phyloP scores from a whole-genome alignment of 2,888 invertebrate species.

The Cephus sareptanus region DNA sequence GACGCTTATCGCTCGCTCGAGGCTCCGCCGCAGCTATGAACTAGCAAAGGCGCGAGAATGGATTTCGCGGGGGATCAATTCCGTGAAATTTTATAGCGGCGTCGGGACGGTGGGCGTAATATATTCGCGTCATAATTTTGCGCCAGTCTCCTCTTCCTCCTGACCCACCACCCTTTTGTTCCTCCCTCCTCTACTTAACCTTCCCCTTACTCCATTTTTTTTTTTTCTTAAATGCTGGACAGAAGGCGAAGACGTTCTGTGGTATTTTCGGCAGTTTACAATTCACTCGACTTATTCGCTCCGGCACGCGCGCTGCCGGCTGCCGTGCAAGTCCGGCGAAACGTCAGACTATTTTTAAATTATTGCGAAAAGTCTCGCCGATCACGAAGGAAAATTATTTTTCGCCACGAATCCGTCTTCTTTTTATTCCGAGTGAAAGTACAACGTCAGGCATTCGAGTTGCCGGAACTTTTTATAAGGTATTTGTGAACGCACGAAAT shows the following conservation, averaged over 20 bases:
- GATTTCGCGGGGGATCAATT: background rate
- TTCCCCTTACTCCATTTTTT: slow-evolving; percentile 1
- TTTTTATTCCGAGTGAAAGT: background rate
- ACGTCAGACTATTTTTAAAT: background rate
- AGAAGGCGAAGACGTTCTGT: background rate
- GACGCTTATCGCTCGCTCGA: background rate
- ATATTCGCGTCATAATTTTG: background rate
- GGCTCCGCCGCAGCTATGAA: background rate
- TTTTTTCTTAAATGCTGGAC: background rate
- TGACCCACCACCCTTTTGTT: slow-evolving; percentile 3
- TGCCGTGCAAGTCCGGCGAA: background rate
- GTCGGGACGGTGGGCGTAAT: background rate
- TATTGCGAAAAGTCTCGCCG: background rate
- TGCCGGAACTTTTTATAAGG: too few relatives aligned
- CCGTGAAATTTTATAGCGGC: background rate
- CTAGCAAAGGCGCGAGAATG: background rate
- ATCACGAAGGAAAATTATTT: background rate
- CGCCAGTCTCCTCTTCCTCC: slow-evolving; percentile 4
- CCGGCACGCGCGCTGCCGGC: too few relatives aligned
- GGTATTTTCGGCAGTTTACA: background rate
- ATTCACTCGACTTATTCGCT: background rate
- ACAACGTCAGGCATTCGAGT: too few relatives aligned
- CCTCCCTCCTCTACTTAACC: background rate
- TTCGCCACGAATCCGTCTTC: background rate
- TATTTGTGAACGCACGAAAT: background rate